Evolutionary conservation across 2,113 vertebrate genomes (phyloP), one percentile per base, ranked within the genome.

Genomic region (Scortum barcoo): DNA sequence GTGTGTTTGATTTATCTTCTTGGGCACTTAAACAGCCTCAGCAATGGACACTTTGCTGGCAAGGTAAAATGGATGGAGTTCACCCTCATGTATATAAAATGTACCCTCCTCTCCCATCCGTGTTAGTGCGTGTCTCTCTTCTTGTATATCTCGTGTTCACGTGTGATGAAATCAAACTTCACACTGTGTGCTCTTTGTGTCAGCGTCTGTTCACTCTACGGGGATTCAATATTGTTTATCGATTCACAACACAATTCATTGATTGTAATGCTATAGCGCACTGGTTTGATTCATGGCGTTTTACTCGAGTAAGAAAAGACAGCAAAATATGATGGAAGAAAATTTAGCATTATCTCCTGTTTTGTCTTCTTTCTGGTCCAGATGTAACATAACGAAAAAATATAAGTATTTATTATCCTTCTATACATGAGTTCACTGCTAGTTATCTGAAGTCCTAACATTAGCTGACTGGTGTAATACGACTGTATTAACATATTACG

Each of bases 1-100:
- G 88, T 88, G 90, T 58, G 72, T 84, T 86, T 91, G 85, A 90
- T 89, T 88, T 89, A 86, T 90, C 85, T 83, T 86, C 66, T 69
- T 51, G 61, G 89, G 67, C 83, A 89, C 78, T 84, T 85, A 61
- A 78, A 84, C 57, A 60, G 71, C 67, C 58, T 86, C 57, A 72
- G 71, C 80, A 80, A 84, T 72, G 75, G 80, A 88, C 86, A 78
- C 44, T 46, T 71, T 65, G 77, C 80, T 84, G 56, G 67, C 71
- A 1, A 78, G 67, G 51, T 83, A 65, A 85, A 86, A 46, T n/a
- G 1, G 68, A 60, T 19, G 63, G 38, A 36, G 53, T 51, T 0
- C 57, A 74, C 3, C 54, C 42, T 80, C 38, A 38, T 40, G 63
- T 60, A 40, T 81, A 68, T 56, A 67, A 86, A 73, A 84, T 83